Conservation (phyloP, 2,888 invertebrate species). For the Drosophila barbarae region DNA sequence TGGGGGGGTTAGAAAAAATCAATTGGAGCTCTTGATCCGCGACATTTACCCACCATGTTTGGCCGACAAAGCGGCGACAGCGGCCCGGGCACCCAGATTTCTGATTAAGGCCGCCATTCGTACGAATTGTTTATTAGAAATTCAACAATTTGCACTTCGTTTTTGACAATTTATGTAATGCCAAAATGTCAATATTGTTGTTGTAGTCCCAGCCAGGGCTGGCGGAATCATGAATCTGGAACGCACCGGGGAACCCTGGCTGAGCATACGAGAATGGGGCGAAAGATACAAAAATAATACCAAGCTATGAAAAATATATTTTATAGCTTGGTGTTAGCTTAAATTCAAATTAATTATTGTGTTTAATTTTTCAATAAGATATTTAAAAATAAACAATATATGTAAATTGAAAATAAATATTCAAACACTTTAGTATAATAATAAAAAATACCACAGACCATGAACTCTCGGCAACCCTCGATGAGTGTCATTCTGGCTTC, state of each 20-base stretch:
- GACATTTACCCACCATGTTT: constrained; percentile 69
- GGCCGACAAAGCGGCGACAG: constrained; percentile 63
- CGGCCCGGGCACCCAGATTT: constrained; percentile 72
- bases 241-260: background rate
- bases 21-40: background rate
- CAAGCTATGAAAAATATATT: too few species aligned
- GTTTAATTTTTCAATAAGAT: too few species aligned
- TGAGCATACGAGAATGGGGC: background rate
- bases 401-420: background rate
- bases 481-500: constrained; percentile 2
- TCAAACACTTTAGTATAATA: background rate
- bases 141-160: constrained; percentile 48
- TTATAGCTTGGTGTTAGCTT: background rate
- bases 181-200: constrained; percentile 59
- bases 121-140: constrained; percentile 40
- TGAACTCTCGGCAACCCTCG: background rate
- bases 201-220: constrained; percentile 22
- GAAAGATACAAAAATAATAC: background rate
- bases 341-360: too few species aligned
- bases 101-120: constrained; percentile 78
- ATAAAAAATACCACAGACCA: constrained; percentile 1
- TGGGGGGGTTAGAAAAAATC: constrained; percentile 1
- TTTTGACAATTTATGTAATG: constrained; percentile 68
- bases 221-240: background rate
- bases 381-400: too few species aligned